These are phyloP conservation scores for Zaprionus ghesquierei DNA, from an alignment of 1,140 invertebrate species.

Conservation along the genomic window DNA sequence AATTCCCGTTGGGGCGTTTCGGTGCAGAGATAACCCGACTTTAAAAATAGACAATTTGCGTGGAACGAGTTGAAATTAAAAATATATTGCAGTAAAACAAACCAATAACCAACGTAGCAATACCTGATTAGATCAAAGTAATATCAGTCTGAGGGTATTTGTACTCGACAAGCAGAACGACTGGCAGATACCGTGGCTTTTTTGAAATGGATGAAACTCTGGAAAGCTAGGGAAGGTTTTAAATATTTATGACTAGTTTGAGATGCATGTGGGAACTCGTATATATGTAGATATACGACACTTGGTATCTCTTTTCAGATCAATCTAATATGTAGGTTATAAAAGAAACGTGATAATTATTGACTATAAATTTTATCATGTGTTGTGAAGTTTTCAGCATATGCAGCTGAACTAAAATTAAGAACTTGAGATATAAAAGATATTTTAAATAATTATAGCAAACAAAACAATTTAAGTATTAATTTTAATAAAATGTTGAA, in stretches of 20 bases:
- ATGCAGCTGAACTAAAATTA: too few species aligned
- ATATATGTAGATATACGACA: too few species aligned
- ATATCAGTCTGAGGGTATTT: not conserved
- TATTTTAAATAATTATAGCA: too few species aligned
- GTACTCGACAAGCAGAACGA: not conserved
- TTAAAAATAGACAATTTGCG: not conserved
- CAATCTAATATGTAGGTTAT: too few species aligned
- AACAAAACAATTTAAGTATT: too few species aligned
- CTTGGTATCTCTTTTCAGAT: too few species aligned
- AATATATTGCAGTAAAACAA: not conserved
- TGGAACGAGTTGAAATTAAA: not conserved
- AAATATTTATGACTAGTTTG: not conserved
- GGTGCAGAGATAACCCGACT: not conserved
- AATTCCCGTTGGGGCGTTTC: not conserved
- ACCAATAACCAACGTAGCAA: conserved; percentile 2
- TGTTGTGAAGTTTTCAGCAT: too few species aligned
- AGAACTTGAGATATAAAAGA: too few species aligned
- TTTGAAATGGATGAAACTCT: too few species aligned
- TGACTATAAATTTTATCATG: too few species aligned
- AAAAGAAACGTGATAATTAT: too few species aligned
- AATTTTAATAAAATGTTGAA: too few species aligned
- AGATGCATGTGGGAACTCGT: not conserved
- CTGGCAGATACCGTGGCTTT: not conserved
- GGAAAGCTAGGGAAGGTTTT: not conserved
- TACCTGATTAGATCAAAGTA: conserved; percentile 12